phyloP scores from a whole-genome alignment of 2,888 invertebrate species.

The Callyntrura sp. region DNA sequence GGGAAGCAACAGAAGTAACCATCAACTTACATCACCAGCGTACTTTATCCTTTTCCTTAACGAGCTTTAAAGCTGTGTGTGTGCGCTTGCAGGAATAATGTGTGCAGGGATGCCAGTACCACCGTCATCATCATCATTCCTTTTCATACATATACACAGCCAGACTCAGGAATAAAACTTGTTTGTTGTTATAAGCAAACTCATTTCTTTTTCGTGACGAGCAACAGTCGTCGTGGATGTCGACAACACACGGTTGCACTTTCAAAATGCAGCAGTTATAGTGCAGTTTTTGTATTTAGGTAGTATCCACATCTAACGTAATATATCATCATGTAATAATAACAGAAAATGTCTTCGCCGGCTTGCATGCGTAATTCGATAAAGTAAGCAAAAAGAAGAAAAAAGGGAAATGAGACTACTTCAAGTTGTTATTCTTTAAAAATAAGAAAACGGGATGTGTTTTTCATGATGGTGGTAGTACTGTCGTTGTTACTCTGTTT shows the following conservation, averaged over 20 bases:
- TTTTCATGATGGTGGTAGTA: neutral
- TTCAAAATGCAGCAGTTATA: conserved; percentile 9
- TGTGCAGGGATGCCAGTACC: conserved; percentile 15
- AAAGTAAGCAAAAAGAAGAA: conserved; percentile 11
- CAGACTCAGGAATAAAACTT: conserved; percentile 1
- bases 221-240: conserved; percentile 43
- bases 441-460: conserved; percentile 66
- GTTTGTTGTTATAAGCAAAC: conserved; percentile 73
- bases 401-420: conserved; percentile 69
- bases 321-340: conserved; percentile 54
- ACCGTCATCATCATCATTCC: neutral
- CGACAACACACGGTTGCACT: conserved; percentile 49
- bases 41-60: conserved; percentile 29
- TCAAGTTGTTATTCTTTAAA: conserved; percentile 19
- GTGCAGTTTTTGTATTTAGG: neutral
- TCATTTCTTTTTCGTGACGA: conserved; percentile 74
- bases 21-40: neutral
- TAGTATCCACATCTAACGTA: conserved; percentile 19
- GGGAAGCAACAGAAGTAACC: neutral
- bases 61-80: neutral
- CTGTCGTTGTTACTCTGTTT: neutral
- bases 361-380: neutral
- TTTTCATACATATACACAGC: conserved; percentile 1
- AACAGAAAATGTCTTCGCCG: conserved; percentile 29
- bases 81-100: neutral